These are phyloP conservation scores for Stomatorhinus walkeri DNA, from an alignment of 2,797 vertebrate genomes.

Conservation along the genomic window DNA sequence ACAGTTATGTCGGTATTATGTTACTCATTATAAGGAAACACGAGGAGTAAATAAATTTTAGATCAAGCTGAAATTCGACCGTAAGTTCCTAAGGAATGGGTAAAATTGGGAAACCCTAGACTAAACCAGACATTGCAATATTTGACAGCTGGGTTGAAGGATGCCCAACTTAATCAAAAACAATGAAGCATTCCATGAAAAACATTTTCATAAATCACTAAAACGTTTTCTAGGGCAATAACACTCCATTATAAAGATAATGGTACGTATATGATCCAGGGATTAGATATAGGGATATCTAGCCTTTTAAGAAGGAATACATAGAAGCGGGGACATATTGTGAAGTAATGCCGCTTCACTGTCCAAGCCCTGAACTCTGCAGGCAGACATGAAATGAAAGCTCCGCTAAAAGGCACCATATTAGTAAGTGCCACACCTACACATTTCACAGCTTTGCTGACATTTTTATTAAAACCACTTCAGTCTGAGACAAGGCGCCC, in stretches of 20 bases:
- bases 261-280: background rate
- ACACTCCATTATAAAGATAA: background rate
- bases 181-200: background rate
- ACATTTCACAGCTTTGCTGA: background rate
- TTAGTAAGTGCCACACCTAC: slow-evolving; percentile 7
- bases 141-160: background rate
- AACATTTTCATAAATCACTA: slow-evolving; percentile 3
- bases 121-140: background rate
- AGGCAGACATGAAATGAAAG: background rate
- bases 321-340: background rate
- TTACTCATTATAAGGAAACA: background rate
- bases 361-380: background rate
- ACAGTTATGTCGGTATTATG: background rate
- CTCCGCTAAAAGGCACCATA: background rate
- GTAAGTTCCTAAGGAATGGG: background rate
- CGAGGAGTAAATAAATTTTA: background rate
- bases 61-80: background rate
- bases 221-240: background rate
- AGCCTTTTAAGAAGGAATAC: background rate
- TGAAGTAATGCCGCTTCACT: background rate
- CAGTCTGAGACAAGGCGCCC: background rate
- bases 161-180: background rate
- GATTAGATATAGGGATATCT: background rate
- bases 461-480: background rate
- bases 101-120: background rate